Evolutionary conservation across 2,113 vertebrate species (phyloP).

Genomic region (Rutilus rutilus): DNA sequence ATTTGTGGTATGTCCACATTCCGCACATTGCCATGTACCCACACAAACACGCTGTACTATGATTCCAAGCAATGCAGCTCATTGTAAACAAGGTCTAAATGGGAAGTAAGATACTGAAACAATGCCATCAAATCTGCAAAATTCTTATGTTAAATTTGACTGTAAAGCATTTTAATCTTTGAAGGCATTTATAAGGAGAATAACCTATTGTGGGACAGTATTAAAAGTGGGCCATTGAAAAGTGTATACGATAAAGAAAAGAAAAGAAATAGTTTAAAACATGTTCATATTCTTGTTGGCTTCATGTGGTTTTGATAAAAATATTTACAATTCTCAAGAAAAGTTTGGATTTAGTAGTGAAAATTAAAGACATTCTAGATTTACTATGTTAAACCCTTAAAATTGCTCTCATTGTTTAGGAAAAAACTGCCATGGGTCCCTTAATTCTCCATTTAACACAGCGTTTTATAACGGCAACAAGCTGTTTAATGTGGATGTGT

Average conservation of each 20-base stretch:
- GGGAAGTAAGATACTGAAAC: neutral
- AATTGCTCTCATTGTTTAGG: neutral
- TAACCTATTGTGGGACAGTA: neutral
- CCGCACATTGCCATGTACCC: neutral
- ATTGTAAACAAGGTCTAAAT: neutral
- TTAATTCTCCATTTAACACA: neutral
- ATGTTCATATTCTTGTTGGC: neutral
- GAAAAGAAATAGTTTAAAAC: neutral
- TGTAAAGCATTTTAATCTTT: neutral
- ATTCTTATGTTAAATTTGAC: neutral
- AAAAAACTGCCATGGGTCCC: too few relatives aligned
- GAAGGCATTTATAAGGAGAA: neutral
- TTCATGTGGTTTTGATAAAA: neutral
- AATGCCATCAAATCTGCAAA: neutral
- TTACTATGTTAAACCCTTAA: neutral
- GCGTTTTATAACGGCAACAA: neutral
- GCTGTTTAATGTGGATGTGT: neutral
- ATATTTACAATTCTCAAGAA: neutral
- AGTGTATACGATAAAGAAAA: neutral
- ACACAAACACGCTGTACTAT: neutral
- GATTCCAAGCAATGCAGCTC: neutral
- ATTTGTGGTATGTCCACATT: conserved; percentile 1
- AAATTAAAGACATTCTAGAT: too few relatives aligned
- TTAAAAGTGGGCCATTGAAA: neutral
- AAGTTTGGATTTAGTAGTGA: neutral